Evolutionary conservation across 2,888 invertebrate species (phyloP).

Genomic region (Pachliopta kotzebuea): DNA sequence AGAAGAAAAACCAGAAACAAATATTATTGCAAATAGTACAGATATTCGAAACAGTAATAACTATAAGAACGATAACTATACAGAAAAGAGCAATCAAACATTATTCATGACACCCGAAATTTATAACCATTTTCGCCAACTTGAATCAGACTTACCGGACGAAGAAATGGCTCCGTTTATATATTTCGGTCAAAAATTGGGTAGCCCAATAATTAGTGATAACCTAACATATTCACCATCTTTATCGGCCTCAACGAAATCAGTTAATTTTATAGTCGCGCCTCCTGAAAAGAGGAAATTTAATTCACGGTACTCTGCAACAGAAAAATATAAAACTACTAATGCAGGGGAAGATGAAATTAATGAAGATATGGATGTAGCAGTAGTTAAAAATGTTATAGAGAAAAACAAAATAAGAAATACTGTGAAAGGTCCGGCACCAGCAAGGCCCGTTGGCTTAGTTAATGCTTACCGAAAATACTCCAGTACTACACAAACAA

Average conservation of each 20-base stretch:
- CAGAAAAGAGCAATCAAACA: slow-evolving; percentile 74
- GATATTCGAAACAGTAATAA: slow-evolving; percentile 53
- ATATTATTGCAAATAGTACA: slow-evolving; percentile 60
- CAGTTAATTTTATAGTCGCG: slow-evolving; percentile 67
- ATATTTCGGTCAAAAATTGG: slow-evolving; percentile 84
- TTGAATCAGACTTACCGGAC: slow-evolving; percentile 81
- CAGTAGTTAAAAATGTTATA: slow-evolving; percentile 77
- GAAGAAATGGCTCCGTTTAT: slow-evolving; percentile 86
- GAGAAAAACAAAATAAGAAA: slow-evolving; percentile 77
- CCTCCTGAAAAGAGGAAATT: slow-evolving; percentile 67
- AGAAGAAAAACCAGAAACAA: slow-evolving; percentile 56
- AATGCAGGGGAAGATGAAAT: slow-evolving; percentile 79
- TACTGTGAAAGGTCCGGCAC: slow-evolving; percentile 74
- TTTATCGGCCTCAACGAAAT: slow-evolving; percentile 72
- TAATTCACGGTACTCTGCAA: slow-evolving; percentile 70
- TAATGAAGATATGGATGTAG: slow-evolving; percentile 81
- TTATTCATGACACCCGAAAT: slow-evolving; percentile 82
- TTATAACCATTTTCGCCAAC: slow-evolving; percentile 83
- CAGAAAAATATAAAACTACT: slow-evolving; percentile 71
- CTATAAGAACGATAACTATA: slow-evolving; percentile 58
- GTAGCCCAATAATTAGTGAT: slow-evolving; percentile 59
- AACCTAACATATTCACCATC: slow-evolving; percentile 72
- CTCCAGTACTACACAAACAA: slow-evolving; percentile 53
- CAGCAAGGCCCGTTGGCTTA: slow-evolving; percentile 67
- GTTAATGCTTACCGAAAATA: slow-evolving; percentile 73